Evolutionary conservation across 2,888 invertebrate species (phyloP), one percentile per base, ranked within the genome.

Genomic region (Sesia bembeciformis): DNA sequence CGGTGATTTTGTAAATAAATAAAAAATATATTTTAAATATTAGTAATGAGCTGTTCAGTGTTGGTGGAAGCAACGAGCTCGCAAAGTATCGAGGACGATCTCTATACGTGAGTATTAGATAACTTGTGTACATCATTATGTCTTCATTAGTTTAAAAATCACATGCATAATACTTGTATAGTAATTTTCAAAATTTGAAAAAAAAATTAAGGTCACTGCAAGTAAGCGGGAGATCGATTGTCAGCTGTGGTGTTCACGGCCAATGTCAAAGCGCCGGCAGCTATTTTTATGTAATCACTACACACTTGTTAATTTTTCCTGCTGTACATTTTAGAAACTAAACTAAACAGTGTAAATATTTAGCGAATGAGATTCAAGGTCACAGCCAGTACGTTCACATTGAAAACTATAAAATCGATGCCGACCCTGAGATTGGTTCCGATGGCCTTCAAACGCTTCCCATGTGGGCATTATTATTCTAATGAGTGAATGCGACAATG

Each of bases 51-150:
- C 60, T 70, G 71, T 58, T 67, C 82, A 3, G 72, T 79, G 63
- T 56, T 81, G 49, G 74, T 79, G 41, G 84, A 83, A 60, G 79
- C 81, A 3, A 77, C 78, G 4, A 80, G 81, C 60, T 80, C 81
- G 78, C 84, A 5, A 73, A 61, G 46, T 57, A 59, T 68, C 52
- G 77, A 77, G 52, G 86, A 83, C 56, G 86, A 86, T 56, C 61
- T 83, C 2, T 86, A 87, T 62, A 76, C 80, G 87, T 87, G 68
- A 80, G 87, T 81, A 59, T 55, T 5, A 6, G 50, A 50, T 39
- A 42, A 23, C 40, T 23, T 23, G 23, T 1, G 1, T 23, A 23
- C 23, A 23, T 23, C 23, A 23, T 23, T 23, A 23, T 23, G 23
- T 23, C 23, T 1, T 23, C 23, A 23, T 23, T 23, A 23, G 46